Base-by-base conservation (phyloP, 2,113 vertebrate species). In the Gymnogyps californianus region DNA sequence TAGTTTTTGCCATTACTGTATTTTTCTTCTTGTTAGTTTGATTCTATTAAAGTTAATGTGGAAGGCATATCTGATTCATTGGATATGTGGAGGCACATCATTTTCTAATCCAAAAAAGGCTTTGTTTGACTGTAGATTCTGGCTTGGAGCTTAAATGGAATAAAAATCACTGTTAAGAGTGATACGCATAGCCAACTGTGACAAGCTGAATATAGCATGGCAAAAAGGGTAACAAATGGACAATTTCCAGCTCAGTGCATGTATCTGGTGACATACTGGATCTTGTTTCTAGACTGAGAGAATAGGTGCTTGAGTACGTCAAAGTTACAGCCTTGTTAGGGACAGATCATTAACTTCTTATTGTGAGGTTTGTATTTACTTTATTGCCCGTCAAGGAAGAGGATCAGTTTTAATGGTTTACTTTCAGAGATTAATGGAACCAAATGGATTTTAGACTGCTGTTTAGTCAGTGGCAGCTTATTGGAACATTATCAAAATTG, bases 291-390 rank as follows among this genome's bases (percentile, higher is more conserved):
- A 61, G 66, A 69, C 47, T 57, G 32, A 80, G 58, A 80, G 46
- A 64, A 26, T 58, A 59, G 49, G 55, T 82, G 34, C 36, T 71
- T n/a, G 47, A 79, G 31, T 75, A 54, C 0, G 0, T 84, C 83
- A 65, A 61, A 79, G 70, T 61, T 89, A 89, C 49, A 87, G 34
- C 52, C 77, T 87, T 94, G 61, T 70, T 92, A 95, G 62, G 46
- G 49, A 95, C 76, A 93, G 88, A 83, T 93, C 88, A 92, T 94
- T 90, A 96, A 90, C 76, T 93, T 89, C 75, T 77, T 89, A 55
- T 69, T 82, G 80, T 76, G 80, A 81, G 29, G 42, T 78, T 96
- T 95, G 9, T 80, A 42, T 92, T 97, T 94, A 90, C 36, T 94
- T 95, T 92, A 81, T 78, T 89, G 40, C 54, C 40, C 51, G 62